A percentile compares a stretch with the other conserved stretches of the same genome.
Evolutionary conservation across 2,113 vertebrate species (phyloP).

Genomic region (Erinaceus europaeus): DNA sequence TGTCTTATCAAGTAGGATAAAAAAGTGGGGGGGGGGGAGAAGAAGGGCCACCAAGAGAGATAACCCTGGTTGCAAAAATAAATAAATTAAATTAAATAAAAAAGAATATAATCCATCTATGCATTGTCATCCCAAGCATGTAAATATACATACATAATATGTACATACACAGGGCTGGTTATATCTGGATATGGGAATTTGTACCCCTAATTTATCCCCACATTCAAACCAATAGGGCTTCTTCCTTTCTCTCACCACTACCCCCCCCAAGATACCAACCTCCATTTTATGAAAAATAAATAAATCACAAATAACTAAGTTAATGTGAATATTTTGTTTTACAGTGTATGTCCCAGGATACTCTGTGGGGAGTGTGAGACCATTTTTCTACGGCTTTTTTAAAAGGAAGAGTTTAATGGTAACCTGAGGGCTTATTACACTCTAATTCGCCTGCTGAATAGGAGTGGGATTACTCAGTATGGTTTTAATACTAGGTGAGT

Average conservation of each 20-base stretch:
- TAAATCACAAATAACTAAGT: constrained; percentile 61
- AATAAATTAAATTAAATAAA: too few relatives aligned
- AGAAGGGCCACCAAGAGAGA: too few relatives aligned
- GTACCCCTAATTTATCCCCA: constrained; percentile 18
- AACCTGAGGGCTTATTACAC: constrained; percentile 10
- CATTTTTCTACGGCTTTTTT: constrained; percentile 55
- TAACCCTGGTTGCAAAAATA: too few relatives aligned
- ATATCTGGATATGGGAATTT: background rate
- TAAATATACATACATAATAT: constrained; percentile 10
- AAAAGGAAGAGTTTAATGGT: constrained; percentile 47
- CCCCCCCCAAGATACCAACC: background rate
- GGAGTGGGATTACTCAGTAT: constrained; percentile 22
- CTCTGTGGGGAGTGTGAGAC: constrained; percentile 51
- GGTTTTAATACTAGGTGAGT: constrained; percentile 41
- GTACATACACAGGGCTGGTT: background rate
- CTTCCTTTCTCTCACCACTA: background rate
- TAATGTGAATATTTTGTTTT: constrained; percentile 57
- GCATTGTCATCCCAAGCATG: background rate
- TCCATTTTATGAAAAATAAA: constrained; percentile 63
- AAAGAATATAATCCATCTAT: background rate
- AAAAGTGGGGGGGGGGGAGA: too few relatives aligned
- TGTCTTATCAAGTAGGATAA: too few relatives aligned
- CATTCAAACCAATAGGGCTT: constrained; percentile 42
- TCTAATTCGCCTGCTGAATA: constrained; percentile 37
- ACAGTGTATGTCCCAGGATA: constrained; percentile 21